These are phyloP conservation scores for Drosophila neocordata DNA, from an alignment of 1,140 invertebrate species.

Conservation along the genomic window DNA sequence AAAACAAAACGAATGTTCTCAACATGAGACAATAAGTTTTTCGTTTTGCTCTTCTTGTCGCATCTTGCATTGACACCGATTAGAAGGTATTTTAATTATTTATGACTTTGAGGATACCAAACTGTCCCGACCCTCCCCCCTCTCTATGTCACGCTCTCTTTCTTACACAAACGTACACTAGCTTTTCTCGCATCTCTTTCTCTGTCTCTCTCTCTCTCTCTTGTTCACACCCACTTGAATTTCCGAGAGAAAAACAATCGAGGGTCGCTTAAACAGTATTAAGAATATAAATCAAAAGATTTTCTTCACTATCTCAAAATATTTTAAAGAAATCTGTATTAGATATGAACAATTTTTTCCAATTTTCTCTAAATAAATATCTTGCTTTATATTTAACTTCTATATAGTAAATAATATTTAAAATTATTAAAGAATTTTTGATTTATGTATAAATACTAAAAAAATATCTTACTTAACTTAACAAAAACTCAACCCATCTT, in stretches of 20 bases:
- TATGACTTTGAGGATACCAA: conserved; percentile 71
- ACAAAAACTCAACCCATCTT: too few relatives aligned
- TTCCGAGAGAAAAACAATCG: not conserved
- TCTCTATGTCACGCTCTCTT: conserved; percentile 14
- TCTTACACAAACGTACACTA: too few relatives aligned
- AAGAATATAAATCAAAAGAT: not conserved
- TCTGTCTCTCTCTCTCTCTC: too few relatives aligned
- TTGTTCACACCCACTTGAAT: conserved; percentile 80
- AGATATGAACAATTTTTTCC: too few relatives aligned
- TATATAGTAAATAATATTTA: too few relatives aligned
- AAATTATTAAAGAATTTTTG: too few relatives aligned
- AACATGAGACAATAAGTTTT: conserved; percentile 1
- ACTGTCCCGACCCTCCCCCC: conserved; percentile 5
- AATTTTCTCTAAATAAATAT: too few relatives aligned
- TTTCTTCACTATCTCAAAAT: not conserved
- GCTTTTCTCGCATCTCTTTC: not conserved
- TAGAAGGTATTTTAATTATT: conserved; percentile 81
- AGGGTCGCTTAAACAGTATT: not conserved
- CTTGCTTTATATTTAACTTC: too few relatives aligned
- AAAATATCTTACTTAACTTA: too few relatives aligned
- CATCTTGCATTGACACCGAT: conserved; percentile 75
- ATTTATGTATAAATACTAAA: too few relatives aligned
- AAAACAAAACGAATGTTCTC: conserved; percentile 10
- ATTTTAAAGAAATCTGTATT: not conserved
- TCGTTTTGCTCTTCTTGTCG: conserved; percentile 8